A percentile compares a stretch with the other conserved stretches of the same genome.
Conservation (phyloP, 2,113 vertebrate genomes). For the Globicephala melas region DNA sequence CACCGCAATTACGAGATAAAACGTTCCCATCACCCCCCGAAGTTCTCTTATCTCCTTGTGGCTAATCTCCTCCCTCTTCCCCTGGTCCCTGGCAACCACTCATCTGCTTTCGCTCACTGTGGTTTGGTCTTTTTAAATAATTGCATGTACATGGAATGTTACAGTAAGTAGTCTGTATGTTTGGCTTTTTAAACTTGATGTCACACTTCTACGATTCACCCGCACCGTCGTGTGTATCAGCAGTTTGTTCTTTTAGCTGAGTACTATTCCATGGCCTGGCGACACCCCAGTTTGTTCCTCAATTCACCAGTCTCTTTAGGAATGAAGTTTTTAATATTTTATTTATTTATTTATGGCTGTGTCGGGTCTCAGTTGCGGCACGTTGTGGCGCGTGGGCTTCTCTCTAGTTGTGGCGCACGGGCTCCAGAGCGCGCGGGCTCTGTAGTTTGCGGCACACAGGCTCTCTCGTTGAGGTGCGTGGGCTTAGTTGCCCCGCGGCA, state of each 20-base stretch:
- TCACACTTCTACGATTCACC: not conserved
- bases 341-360: no score
- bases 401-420: no score
- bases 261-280: accelerated
- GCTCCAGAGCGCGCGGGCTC: no score
- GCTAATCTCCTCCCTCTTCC: not conserved
- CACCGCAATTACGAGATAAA: not conserved
- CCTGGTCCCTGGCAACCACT: no score
- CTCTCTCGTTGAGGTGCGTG: no score
- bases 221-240: accelerated
- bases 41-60: not conserved
- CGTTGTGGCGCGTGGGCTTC: no score
- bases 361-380: no score
- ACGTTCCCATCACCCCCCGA: accelerated
- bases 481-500: no score
- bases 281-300: no score
- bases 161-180: not conserved
- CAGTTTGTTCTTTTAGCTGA: not conserved
- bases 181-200: not conserved
- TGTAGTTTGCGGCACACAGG: no score
- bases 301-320: no score
- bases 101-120: not conserved
- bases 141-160: not conserved
- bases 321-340: no score
- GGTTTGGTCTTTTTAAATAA: not conserved